Evolutionary conservation across 2,888 invertebrate species (phyloP), one percentile per base, ranked within the genome.

Genomic region (Dicroscelio sp.): DNA sequence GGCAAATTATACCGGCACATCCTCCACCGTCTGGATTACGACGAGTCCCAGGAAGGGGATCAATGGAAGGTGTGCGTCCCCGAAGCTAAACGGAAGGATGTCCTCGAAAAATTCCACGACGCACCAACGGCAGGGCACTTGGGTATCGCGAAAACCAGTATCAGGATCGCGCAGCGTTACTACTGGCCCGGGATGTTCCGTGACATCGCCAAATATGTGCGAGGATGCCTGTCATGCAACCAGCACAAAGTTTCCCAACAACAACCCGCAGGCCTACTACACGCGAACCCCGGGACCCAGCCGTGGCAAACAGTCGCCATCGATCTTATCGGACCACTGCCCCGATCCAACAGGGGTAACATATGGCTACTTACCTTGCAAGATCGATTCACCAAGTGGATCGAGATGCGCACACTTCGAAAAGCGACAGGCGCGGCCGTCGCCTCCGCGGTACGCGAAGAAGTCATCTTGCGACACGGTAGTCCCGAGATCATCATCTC

Each of bases 11-110:
- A 60, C 31, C 48, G 30, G 20, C 20, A n/a, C n/a, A n/a, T n/a
- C n/a, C n/a, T n/a, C n/a, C n/a, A n/a, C n/a, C n/a, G n/a, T n/a
- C n/a, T n/a, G 31, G 30, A 73, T n/a, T 73, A 52, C 30, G 31
- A 73, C 30, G 73, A 73, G n/a, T 25, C 17, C 48, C 1, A n/a
- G 10, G 48, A 80, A 8, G 27, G 31, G 12, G 65, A 91, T 17
- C 52, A 65, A 8, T 93, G 91, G 91, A 85, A 86, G 48, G 27
- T 85, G 10, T 85, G 84, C 23, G n/a, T 93, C 4, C 91, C 93
- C 25, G 35, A 60, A 1, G 82, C 8, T 14, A 20, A 65, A 10
- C 65, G 65, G 2, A 2, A 17, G 27, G 33, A 30, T 17, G 20
- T 65, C 31, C 65, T 65, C 65, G 27, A 23, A 3, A 23, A 38